Evolutionary conservation across 2,888 invertebrate species (phyloP), one percentile per base, ranked within the genome.

Genomic region (Catocala nupta): DNA sequence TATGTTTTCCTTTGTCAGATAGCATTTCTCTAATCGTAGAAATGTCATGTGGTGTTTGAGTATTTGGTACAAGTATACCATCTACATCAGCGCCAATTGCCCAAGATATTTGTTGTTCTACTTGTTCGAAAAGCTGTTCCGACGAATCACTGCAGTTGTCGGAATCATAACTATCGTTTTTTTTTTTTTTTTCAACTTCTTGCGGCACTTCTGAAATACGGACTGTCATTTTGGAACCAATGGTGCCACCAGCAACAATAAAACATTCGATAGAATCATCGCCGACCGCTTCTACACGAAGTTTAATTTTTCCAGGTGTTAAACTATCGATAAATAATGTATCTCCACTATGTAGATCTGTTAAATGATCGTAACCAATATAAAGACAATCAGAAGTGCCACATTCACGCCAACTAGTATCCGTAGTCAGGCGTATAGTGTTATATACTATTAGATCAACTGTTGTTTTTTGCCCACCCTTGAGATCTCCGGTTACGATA

Each of bases 41-140:
- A 59, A 94, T 83, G 71, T 93, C 93, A 53, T 86, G 76, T 9
- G 68, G 70, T 65, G 71, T 82, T 80, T 92, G 89, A 11, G 89
- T 68, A 60, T 87, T 86, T 5, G 93, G 91, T 25, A 93, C 79
- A 59, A 94, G 73, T 50, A 94, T 78, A 44, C 86, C 93, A 77
- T 94, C 94, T 16, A 93, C 83, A 71, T 94, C 94, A n/a, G 90
- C 83, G 33, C 80, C 86, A 43, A 93, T 80, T 5, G 93, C 93
- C 93, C 93, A 94, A 53, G 87, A 84, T 68, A 94, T 86, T 78
- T 93, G 94, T 59, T 90, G 87, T 68, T 93, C 90, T 81, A 92
- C 96, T 82, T 96, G 96, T 75, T 96, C 95, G 81, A 97, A 95
- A 8, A 97, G 97, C 86, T 97, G 96, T 72, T 86, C 80, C 5